These are phyloP conservation scores for Coptotermes formosanus DNA, from an alignment of 1,140 invertebrate species.

Conservation along the genomic window DNA sequence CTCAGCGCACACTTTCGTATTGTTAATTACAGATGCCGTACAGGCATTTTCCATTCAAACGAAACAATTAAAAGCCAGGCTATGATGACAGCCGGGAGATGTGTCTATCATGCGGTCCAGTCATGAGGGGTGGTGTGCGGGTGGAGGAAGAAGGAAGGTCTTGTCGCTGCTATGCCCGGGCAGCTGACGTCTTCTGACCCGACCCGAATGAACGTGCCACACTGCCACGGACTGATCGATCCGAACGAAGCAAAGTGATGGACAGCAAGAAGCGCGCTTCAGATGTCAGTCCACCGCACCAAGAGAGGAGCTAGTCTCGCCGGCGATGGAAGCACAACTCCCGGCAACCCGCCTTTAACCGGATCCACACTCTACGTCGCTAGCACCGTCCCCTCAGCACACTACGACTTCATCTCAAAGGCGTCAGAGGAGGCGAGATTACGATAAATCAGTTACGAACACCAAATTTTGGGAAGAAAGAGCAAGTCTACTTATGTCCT, in stretches of 20 bases:
- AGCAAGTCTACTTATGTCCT: no score
- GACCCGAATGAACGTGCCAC: slow-evolving; percentile 34
- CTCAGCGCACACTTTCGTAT: neutral
- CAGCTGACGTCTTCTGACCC: slow-evolving; percentile 49
- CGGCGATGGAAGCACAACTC: neutral
- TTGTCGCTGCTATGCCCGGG: slow-evolving; percentile 41
- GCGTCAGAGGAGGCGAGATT: no score
- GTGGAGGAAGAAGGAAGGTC: neutral
- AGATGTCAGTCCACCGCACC: neutral
- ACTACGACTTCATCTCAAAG: no score
- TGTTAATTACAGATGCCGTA: neutral
- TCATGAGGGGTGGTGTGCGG: neutral
- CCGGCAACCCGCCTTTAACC: neutral
- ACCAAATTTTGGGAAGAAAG: no score
- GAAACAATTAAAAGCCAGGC: neutral
- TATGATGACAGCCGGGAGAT: neutral
- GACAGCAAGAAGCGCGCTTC: slow-evolving; percentile 15
- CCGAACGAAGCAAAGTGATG: slow-evolving; percentile 2
- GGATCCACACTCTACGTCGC: no score
- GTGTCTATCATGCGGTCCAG: neutral
- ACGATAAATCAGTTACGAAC: no score
- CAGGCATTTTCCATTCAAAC: neutral
- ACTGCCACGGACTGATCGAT: slow-evolving; percentile 48
- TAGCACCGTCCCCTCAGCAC: no score
- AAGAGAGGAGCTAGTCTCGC: neutral